Base-by-base conservation (phyloP, 2,797 vertebrate genomes). In the Scarus forsteni region DNA sequence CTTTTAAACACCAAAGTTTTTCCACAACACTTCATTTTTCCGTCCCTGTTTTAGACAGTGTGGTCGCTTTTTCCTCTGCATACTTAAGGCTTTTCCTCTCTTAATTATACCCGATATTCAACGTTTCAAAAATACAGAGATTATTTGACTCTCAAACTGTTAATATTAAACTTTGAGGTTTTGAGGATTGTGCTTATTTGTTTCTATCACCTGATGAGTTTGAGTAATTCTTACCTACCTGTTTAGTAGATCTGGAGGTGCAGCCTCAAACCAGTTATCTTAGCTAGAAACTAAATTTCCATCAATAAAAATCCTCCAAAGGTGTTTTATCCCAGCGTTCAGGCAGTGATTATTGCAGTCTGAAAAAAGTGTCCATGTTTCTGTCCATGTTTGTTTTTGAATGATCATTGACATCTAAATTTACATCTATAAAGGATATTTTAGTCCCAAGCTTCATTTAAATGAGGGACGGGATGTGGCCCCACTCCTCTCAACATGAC, bases 11-110 rank as follows among this genome's bases (percentile, higher is more conserved):
- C 40, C 1, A 11, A 45, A 50, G 50, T 14, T 10, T 48, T 65
- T 65, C 67, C 39, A 64, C 54, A 34, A 68, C 56, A 34, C 54
- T 55, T 73, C 10, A 65, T 66, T 65, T 80, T 75, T 80, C 70
- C 63, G 34, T 73, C 79, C 72, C 14, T 60, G 49, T 38, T 55
- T 27, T 60, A 7, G 3, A 51, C 16, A 44, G 60, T 50, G 50
- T 66, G 40, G 27, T 56, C 54, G 44, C 43, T 56, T 70, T 67
- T 69, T 40, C 15, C 61, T 52, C 59, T 55, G 55, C 53, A 57
- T 11, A 57, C 35, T 48, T 79, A 61, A 72, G 40, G 16, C 10
- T 60, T 70, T 49, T 75, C 55, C 66, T 27, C 15, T 43, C 10
- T 71, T 27, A 60, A 10, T 69, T 62, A 59, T 48, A 19, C 46